Evolutionary conservation across 1,140 invertebrate genomes (phyloP).

Genomic region (Drosophila ercepeae): DNA sequence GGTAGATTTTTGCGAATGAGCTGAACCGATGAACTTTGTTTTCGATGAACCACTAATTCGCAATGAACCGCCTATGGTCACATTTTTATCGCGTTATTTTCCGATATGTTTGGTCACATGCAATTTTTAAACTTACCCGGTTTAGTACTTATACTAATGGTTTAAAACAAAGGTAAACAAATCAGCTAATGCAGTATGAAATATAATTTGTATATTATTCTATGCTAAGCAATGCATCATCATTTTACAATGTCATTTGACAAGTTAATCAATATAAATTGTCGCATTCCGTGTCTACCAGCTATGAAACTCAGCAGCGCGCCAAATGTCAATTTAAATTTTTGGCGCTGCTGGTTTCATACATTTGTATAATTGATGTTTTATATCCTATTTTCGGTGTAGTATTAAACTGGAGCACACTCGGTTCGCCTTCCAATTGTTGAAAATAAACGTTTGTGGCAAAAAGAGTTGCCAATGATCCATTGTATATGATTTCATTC

Average conservation of each 20-base stretch:
- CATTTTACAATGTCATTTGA: not conserved
- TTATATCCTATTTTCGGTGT: not conserved
- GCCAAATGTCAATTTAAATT: not conserved
- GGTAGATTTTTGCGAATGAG: slow-evolving; percentile 63
- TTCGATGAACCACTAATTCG: too few relatives aligned
- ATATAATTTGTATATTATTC: not conserved
- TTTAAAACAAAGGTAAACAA: too few relatives aligned
- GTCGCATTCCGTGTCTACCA: not conserved
- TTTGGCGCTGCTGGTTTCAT: not conserved
- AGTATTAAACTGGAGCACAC: not conserved
- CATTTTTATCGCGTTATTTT: too few relatives aligned
- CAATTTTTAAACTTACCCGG: too few relatives aligned
- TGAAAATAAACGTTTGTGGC: not conserved
- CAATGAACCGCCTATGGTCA: too few relatives aligned
- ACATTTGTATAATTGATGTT: not conserved
- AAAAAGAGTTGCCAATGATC: not conserved
- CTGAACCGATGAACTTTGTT: too few relatives aligned
- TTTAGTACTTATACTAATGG: too few relatives aligned
- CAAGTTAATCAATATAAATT: not conserved
- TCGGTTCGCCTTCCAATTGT: not conserved
- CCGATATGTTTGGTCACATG: too few relatives aligned
- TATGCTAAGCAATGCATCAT: too few relatives aligned
- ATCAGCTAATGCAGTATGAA: too few relatives aligned
- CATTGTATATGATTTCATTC: not conserved
- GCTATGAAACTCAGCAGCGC: not conserved